Evolutionary conservation across 2,113 vertebrate genomes (phyloP), one percentile per base, ranked within the genome.

Genomic region (Myotis davidii): DNA sequence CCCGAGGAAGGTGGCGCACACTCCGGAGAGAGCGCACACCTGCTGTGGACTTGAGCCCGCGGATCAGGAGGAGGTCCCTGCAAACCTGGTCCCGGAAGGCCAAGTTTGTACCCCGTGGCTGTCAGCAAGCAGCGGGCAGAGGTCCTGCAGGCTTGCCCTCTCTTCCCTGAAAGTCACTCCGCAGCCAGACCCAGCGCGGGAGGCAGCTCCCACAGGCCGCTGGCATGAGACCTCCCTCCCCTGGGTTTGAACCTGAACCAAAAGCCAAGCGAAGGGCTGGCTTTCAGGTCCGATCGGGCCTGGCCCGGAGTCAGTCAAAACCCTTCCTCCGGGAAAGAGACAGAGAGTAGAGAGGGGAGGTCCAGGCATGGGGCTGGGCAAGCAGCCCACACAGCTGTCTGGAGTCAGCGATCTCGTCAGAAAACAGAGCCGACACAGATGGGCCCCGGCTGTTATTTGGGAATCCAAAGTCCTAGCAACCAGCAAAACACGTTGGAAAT

Each of bases 401-500:
- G 14, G 85, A 94, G 69, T 97, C 96, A 93, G 90, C 93, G 37
- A 83, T 91, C 97, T 92, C 93, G 25, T 96, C 95, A 73, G 92
- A 94, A 96, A 97, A 27, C 96, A 95, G 95, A 97, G 93, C 7
- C 48, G 48, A 91, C 83, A 76, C 42, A 9, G 97, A 96, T 97
- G 97, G 98, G 84, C 95, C 84, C 95, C 91, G 91, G 97, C 97
- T 92, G 95, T 97, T 98, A 97, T 98, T 98, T 98, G 94, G 91
- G 96, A 98, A 98, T 98, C 97, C 97, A 96, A 97, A 97, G 97
- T 97, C 98, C 92, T 98, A 97, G 95, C 98, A 98, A 98, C 98
- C 96, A 97, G 91, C 97, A 97, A n/a, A 45, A 97, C 91, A 95
- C 61, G 90, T 69, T 37, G 83, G 91, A 76, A 81, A 91, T 96